Conservation (phyloP, 2,113 vertebrate genomes). For the Baryphthengus martii region DNA sequence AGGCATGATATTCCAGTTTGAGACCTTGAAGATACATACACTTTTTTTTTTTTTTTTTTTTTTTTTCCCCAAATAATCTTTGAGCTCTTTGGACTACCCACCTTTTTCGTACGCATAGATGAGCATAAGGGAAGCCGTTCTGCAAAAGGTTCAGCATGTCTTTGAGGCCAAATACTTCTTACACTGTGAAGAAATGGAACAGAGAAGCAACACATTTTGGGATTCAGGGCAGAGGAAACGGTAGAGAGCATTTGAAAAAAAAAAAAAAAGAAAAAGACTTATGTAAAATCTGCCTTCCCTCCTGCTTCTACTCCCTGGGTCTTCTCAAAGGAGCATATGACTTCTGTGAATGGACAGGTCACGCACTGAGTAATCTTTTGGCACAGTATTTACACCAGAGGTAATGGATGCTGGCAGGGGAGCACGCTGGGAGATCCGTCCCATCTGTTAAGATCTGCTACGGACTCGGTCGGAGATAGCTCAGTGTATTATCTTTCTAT, state of each 20-base stretch:
- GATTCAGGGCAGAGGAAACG: conserved; percentile 23
- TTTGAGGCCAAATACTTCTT: not conserved
- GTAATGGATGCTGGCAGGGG: conserved; percentile 56
- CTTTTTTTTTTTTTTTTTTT: not conserved
- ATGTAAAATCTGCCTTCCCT: conserved; percentile 52
- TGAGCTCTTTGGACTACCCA: not conserved
- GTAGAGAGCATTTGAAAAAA: not conserved
- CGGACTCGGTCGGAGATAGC: not conserved
- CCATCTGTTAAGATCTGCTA: conserved; percentile 59
- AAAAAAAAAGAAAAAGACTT: not conserved
- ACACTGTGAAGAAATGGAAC: not conserved
- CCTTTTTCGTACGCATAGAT: not conserved
- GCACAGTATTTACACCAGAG: conserved; percentile 7
- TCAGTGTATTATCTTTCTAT: conserved; percentile 45
- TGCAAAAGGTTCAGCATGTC: not conserved
- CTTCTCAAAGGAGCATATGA: conserved; percentile 62
- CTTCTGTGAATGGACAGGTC: conserved; percentile 68
- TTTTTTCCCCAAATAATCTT: not conserved
- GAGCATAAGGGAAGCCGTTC: not conserved
- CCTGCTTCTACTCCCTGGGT: conserved; percentile 46
- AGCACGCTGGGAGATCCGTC: conserved; percentile 14
- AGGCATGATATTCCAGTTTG: not conserved
- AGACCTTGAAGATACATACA: not conserved
- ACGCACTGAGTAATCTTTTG: conserved; percentile 57
- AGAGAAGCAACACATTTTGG: not conserved